Evolutionary conservation across 1,140 invertebrate species (phyloP).

Genomic region (Eupeodes corollae): DNA sequence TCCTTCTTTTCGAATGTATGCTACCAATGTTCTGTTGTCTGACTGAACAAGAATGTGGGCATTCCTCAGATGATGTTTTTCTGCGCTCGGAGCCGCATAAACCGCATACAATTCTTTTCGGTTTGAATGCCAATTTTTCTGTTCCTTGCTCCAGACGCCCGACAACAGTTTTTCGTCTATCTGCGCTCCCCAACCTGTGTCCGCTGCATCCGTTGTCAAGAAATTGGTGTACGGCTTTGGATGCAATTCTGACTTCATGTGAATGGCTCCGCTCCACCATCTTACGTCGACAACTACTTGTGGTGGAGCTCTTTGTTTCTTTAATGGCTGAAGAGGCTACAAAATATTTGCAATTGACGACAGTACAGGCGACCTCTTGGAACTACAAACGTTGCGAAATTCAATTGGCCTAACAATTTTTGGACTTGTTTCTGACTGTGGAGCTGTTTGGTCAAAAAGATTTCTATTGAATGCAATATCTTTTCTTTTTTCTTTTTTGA

Average conservation of each 20-base stretch:
- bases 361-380: slow-evolving; percentile 36
- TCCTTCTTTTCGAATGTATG: slow-evolving; percentile 26
- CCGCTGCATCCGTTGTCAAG: slow-evolving; percentile 23
- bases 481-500: slow-evolving; percentile 9
- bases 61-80: slow-evolving; percentile 7
- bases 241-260: slow-evolving; percentile 11
- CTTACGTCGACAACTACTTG: slow-evolving; percentile 7
- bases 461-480: neutral
- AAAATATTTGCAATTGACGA: slow-evolving; percentile 8
- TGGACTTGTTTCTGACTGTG: slow-evolving; percentile 15
- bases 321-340: slow-evolving; percentile 14
- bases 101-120: slow-evolving; percentile 25
- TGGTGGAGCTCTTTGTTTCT: slow-evolving; percentile 2
- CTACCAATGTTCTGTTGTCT: slow-evolving; percentile 31
- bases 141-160: slow-evolving; percentile 13
- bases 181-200: slow-evolving; percentile 18
- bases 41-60: slow-evolving; percentile 19
- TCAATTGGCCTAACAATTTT: slow-evolving; percentile 18
- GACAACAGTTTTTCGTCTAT: slow-evolving; percentile 11
- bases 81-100: slow-evolving; percentile 12
- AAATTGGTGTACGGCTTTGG: slow-evolving; percentile 12
- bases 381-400: slow-evolving; percentile 44
- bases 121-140: slow-evolving; percentile 21
- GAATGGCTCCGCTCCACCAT: slow-evolving; percentile 14
- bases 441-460: neutral